Percentiles rank a stretch among this genome's conserved stretches.
Evolutionary conservation across 2,797 vertebrate genomes (phyloP).

Genomic region (Salarias fasciatus): DNA sequence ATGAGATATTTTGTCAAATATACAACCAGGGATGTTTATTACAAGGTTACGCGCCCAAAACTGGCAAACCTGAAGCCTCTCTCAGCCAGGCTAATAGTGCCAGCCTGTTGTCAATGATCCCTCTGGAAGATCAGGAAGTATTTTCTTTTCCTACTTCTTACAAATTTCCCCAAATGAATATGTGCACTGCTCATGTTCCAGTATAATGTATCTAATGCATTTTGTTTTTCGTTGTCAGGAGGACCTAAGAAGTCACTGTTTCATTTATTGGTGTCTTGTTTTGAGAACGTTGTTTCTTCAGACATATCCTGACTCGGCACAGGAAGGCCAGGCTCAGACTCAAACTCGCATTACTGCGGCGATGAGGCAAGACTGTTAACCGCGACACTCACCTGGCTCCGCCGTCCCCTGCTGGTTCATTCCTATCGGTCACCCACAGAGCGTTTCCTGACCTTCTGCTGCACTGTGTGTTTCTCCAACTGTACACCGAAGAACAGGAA

Average conservation of each 20-base stretch:
- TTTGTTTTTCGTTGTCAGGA: constrained; percentile 14
- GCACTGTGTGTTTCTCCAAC: no score
- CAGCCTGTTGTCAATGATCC: constrained; percentile 53
- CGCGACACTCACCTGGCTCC: no score
- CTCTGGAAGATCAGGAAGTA: constrained; percentile 44
- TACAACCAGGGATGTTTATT: constrained; percentile 55
- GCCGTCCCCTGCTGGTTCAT: no score
- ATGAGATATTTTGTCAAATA: constrained; percentile 49
- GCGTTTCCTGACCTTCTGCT: no score
- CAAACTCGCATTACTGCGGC: no score
- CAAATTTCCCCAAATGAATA: constrained; percentile 44
- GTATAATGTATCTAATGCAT: constrained; percentile 8
- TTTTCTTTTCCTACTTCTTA: constrained; percentile 35
- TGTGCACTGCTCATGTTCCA: constrained; percentile 28
- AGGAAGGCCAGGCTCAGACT: no score
- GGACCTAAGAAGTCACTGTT: background rate
- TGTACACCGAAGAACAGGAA: no score
- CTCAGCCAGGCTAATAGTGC: constrained; percentile 34
- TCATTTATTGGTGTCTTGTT: background rate
- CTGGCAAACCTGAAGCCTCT: constrained; percentile 35
- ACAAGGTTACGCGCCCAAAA: constrained; percentile 20
- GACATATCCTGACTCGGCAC: no score
- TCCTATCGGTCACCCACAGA: no score
- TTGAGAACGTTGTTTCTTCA: background rate
- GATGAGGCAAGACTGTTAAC: no score